These are phyloP conservation scores for Kryphioiulus occultus DNA, from an alignment of 2,888 invertebrate species.

Conservation along the genomic window DNA sequence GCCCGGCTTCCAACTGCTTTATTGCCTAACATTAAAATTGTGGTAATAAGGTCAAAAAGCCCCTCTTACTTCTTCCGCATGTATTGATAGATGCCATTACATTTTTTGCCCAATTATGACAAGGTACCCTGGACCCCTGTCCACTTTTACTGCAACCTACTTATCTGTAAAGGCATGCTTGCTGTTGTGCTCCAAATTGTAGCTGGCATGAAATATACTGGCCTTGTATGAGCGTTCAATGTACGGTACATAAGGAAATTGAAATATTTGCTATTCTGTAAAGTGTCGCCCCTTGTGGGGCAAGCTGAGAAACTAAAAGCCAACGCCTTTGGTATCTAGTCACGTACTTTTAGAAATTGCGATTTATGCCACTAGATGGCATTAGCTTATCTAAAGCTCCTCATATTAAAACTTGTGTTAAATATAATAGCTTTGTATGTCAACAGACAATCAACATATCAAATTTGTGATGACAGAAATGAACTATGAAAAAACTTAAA, in stretches of 20 bases:
- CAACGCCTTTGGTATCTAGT: not conserved
- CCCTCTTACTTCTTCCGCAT: not conserved
- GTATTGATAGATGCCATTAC: not conserved
- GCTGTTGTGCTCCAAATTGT: not conserved
- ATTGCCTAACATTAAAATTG: not conserved
- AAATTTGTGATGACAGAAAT: too few species aligned
- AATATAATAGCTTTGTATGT: too few species aligned
- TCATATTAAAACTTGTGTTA: not conserved
- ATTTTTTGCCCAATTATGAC: not conserved
- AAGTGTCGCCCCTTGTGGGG: not conserved
- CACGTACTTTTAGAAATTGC: not conserved
- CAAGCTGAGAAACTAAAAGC: not conserved
- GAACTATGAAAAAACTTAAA: too few species aligned
- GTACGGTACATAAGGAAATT: not conserved
- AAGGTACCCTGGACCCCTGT: not conserved
- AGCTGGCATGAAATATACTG: not conserved
- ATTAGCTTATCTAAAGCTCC: not conserved
- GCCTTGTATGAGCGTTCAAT: too few species aligned
- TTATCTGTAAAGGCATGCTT: not conserved
- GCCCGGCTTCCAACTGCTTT: not conserved
- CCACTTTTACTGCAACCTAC: constrained; percentile 5
- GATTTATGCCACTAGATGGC: not conserved
- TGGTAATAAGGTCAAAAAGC: not conserved
- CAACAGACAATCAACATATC: too few species aligned
- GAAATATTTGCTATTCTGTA: not conserved